These are phyloP conservation scores for Gallinago undulata DNA, from an alignment of 2,113 vertebrate genomes.

Conservation along the genomic window DNA sequence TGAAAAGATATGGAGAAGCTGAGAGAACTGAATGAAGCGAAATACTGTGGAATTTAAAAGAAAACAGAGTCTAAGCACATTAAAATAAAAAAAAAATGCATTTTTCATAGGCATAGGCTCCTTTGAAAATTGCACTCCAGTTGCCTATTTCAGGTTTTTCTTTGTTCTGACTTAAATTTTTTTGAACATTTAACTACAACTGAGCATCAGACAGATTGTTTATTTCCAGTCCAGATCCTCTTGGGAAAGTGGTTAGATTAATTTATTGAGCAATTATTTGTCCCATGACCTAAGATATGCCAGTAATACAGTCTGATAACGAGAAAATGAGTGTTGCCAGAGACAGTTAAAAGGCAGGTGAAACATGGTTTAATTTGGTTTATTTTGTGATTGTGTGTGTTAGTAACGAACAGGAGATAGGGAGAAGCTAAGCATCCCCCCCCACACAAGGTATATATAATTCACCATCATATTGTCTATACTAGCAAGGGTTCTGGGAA, in stretches of 20 bases:
- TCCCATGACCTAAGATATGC: not conserved
- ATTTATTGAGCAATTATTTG: not conserved
- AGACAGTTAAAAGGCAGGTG: not conserved
- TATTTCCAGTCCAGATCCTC: not conserved
- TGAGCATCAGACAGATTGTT: not conserved
- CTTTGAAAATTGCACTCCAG: not conserved
- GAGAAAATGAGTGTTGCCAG: not conserved
- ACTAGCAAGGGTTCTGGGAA: not conserved
- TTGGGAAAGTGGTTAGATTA: not conserved
- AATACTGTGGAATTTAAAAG: not conserved
- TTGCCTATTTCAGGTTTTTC: accelerated
- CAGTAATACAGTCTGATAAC: not conserved
- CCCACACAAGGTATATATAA: not conserved
- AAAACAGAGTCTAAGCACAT: not conserved
- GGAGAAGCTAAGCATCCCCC: not conserved
- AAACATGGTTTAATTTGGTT: not conserved
- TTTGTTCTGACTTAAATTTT: not conserved
- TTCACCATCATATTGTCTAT: not conserved
- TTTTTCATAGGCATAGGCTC: not conserved
- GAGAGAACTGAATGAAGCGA: not conserved
- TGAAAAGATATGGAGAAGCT: not conserved
- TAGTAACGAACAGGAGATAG: not conserved
- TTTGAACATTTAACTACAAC: not conserved
- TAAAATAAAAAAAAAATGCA: not conserved
- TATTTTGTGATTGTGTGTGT: not conserved